Conservation (phyloP, 1,140 invertebrate species). For the Cotesia vestalis region DNA sequence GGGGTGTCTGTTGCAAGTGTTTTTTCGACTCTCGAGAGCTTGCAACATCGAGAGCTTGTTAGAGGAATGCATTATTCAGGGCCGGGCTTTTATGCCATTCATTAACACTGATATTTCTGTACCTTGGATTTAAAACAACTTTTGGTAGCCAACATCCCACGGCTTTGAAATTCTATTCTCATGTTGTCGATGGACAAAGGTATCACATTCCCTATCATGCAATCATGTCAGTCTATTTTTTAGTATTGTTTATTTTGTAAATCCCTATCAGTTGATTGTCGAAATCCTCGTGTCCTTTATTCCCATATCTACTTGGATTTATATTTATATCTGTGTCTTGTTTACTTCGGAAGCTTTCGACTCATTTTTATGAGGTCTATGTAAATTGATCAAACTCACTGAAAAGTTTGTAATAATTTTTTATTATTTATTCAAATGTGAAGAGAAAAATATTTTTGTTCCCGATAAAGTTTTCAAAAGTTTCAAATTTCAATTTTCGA, state of each 20-base stretch:
- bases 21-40: constrained; percentile 26
- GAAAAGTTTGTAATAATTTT: too few relatives aligned
- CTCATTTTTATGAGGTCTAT: too few relatives aligned
- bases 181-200: neutral
- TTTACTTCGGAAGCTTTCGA: too few relatives aligned
- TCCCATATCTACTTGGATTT: neutral
- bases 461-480: too few relatives aligned
- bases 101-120: constrained; percentile 29
- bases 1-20: constrained; percentile 25
- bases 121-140: constrained; percentile 31
- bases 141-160: constrained; percentile 3
- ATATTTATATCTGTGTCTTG: too few relatives aligned
- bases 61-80: constrained; percentile 35
- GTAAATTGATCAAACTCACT: too few relatives aligned
- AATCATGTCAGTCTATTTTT: constrained; percentile 12
- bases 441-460: too few relatives aligned
- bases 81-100: constrained; percentile 33
- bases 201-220: constrained; percentile 1
- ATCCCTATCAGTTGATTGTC: neutral
- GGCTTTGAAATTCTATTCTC: constrained; percentile 25
- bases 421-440: too few relatives aligned
- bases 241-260: neutral
- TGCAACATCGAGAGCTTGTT: constrained; percentile 23
- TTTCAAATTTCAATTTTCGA: too few relatives aligned
- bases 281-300: neutral